Percentiles rank a stretch among this genome's conserved stretches.
Evolutionary conservation across 2,797 vertebrate genomes (phyloP).

Genomic region (Dermochelys coriacea): DNA sequence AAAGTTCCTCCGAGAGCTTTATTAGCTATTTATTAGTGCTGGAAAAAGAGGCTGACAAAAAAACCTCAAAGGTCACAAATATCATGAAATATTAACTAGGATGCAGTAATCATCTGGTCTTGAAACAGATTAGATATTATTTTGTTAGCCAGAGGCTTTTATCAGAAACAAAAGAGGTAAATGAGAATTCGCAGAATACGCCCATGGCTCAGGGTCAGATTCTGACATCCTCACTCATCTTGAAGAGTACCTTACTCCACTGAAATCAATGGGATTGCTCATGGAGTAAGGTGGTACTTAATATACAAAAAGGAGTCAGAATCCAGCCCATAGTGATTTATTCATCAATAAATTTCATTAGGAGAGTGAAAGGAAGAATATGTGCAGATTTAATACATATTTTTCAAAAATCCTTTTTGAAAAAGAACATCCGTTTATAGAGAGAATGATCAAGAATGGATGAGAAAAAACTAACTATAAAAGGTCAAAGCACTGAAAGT

Average conservation of each 20-base stretch:
- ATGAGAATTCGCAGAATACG: conserved; percentile 32
- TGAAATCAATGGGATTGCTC: background rate
- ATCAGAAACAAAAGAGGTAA: conserved; percentile 50
- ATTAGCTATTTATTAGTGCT: conserved; percentile 63
- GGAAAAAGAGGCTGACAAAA: conserved; percentile 62
- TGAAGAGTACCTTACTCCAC: background rate
- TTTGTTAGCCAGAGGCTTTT: conserved; percentile 34
- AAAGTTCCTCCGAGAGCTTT: conserved; percentile 47
- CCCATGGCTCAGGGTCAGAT: conserved; percentile 17
- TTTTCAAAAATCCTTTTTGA: conserved; percentile 7
- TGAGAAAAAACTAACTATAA: background rate
- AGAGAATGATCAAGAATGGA: background rate
- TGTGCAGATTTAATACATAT: background rate
- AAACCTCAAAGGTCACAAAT: conserved; percentile 49
- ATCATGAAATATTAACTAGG: conserved; percentile 38
- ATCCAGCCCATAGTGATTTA: background rate
- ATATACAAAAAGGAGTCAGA: background rate
- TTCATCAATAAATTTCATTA: background rate
- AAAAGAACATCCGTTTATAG: background rate
- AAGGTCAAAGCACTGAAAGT: background rate
- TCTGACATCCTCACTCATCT: background rate
- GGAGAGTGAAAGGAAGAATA: background rate
- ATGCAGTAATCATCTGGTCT: conserved; percentile 19
- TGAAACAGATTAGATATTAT: conserved; percentile 7
- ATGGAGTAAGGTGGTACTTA: background rate